phyloP scores from a whole-genome alignment of 2,888 invertebrate species.

The Pammene aurita region DNA sequence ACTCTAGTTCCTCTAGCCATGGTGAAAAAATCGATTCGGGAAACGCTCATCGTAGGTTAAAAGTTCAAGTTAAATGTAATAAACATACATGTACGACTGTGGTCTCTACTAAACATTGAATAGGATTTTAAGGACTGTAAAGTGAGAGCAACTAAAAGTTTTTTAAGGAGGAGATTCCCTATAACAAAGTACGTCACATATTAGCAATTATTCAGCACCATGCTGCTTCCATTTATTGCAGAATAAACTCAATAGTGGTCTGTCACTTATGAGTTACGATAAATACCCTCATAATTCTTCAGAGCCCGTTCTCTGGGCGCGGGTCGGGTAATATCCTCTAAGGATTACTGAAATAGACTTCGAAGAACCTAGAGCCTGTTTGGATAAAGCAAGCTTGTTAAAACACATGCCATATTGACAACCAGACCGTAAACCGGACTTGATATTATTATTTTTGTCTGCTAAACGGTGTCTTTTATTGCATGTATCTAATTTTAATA shows the following conservation, averaged over 20 bases:
- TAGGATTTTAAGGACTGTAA: background rate
- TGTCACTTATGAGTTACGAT: conserved; percentile 12
- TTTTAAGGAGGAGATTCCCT: too few relatives aligned
- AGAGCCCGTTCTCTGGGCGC: conserved; percentile 4
- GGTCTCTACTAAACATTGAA: background rate
- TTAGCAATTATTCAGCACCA: background rate
- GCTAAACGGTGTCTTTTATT: background rate
- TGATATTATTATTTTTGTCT: conserved; percentile 8
- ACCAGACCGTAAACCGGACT: conserved; percentile 25
- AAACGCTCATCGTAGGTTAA: background rate
- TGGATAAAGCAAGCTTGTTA: conserved; percentile 24
- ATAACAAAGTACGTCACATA: too few relatives aligned
- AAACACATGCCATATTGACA: conserved; percentile 18
- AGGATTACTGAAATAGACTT: conserved; percentile 24
- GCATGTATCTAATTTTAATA: background rate
- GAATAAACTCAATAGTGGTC: conserved; percentile 10
- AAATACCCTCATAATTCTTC: conserved; percentile 4
- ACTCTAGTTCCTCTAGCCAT: too few relatives aligned
- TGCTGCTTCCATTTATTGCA: conserved; percentile 14
- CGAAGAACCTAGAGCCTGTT: conserved; percentile 28
- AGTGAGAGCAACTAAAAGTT: too few relatives aligned
- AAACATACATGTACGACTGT: background rate
- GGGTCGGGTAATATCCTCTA: conserved; percentile 4
- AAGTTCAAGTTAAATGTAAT: background rate
- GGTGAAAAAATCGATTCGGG: too few relatives aligned